Evolutionary conservation across 1,140 invertebrate genomes (phyloP).

Genomic region (Gryllus bimaculatus): DNA sequence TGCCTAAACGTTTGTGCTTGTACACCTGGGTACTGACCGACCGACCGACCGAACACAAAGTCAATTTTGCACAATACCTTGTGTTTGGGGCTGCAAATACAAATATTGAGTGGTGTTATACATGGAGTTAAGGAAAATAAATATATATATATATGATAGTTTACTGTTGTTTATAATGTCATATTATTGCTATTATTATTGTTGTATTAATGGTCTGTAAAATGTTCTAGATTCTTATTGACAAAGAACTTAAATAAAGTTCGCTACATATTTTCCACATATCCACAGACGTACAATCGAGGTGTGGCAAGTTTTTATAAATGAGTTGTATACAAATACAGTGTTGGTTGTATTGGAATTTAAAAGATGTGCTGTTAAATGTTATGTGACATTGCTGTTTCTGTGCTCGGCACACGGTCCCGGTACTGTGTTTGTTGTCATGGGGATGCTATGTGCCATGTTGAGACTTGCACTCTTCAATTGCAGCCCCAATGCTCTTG

Average conservation of each 20-base stretch:
- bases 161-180: slow-evolving; percentile 5
- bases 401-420: background rate
- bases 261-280: slow-evolving; percentile 1
- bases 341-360: background rate
- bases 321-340: slow-evolving; percentile 6
- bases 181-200: slow-evolving; percentile 6
- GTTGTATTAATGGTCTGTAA: background rate
- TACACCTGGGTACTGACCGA: slow-evolving; percentile 18
- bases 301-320: background rate
- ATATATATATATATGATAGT: slow-evolving; percentile 6
- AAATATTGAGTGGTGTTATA: slow-evolving; percentile 2
- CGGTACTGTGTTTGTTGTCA: slow-evolving; percentile 4
- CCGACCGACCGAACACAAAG: slow-evolving; percentile 17
- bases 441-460: slow-evolving; percentile 10
- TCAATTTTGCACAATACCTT: slow-evolving; percentile 18
- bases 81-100: slow-evolving; percentile 17
- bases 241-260: slow-evolving; percentile 2
- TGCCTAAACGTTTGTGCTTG: slow-evolving; percentile 21
- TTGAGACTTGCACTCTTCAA: slow-evolving; percentile 5
- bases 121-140: background rate
- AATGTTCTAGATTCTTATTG: background rate
- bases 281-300: background rate
- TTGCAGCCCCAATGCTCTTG: slow-evolving; percentile 17
- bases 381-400: slow-evolving; percentile 7
- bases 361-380: background rate